Evolutionary conservation across 2,797 vertebrate species (phyloP), one percentile per base, ranked within the genome.

Genomic region (Molossus molossus): DNA sequence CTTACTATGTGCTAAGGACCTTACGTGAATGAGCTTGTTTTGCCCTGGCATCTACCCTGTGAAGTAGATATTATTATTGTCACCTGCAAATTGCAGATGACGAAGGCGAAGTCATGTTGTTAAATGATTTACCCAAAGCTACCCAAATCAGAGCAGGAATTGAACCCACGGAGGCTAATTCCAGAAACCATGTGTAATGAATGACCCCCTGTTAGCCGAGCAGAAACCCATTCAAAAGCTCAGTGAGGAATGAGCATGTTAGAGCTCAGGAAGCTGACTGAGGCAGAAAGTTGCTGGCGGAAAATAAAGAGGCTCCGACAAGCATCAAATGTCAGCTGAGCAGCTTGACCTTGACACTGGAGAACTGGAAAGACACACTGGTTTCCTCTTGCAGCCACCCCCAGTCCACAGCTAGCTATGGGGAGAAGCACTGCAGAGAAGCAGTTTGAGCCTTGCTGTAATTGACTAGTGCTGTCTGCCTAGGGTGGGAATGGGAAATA

Each of bases 171-270:
- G 65, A 62, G 60, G 58, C 25, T 57, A 20, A 25, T 62, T 67
- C 33, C 29, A 88, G 73, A 84, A 75, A 12, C 27, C 3, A 9
- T 27, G 27, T 6, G 50, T 55, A 62, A 80, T 45, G 29, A 9
- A 33, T 33, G 33, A 33, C 33, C 33, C 33, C 29, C 53, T 27
- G 40, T 70, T 17, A n/a, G 45, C 25, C 10, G 57, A 33, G 48
- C 88, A 88, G 96, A 67, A 60, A 37, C 73, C 20, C 40, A 23
- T 64, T 81, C 58, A 80, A 79, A 95, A 80, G 29, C 48, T 33
- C 67, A 62, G 37, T 27, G 55, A 85, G 40, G 33, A 69, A 23
- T 23, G 55, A 15, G 45, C 72, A 29, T 11, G 12, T 27, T 14
- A 64, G 69, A 64, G 60, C 58, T 58, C 37, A 29, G 27, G 80